Evolutionary conservation across 2,113 vertebrate species (phyloP).

Genomic region (Vimba vimba): DNA sequence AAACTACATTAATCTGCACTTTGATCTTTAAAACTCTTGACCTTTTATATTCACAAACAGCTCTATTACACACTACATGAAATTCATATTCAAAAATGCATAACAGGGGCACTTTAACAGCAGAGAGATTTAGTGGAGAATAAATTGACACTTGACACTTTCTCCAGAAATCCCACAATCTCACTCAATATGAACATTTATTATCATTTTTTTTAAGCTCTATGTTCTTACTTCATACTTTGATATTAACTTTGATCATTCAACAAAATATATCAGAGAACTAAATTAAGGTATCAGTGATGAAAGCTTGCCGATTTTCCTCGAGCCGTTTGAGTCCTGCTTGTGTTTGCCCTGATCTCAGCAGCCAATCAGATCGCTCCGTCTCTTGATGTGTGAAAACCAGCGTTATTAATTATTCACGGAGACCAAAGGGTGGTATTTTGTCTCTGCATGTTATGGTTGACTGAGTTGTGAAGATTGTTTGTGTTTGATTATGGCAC

Average conservation of each 20-base stretch:
- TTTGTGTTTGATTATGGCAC: conserved; percentile 14
- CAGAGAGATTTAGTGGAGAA: not conserved
- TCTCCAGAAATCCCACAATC: too few relatives aligned
- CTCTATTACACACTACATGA: too few relatives aligned
- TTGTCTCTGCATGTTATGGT: not conserved
- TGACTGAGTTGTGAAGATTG: conserved; percentile 26
- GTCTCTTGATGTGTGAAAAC: not conserved
- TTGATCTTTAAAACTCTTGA: too few relatives aligned
- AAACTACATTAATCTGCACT: too few relatives aligned
- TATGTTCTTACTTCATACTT: not conserved
- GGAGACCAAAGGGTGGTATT: conserved; percentile 11
- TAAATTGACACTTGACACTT: too few relatives aligned
- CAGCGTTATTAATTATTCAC: conserved; percentile 27
- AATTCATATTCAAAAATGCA: too few relatives aligned
- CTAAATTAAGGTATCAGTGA: too few relatives aligned
- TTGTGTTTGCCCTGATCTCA: not conserved
- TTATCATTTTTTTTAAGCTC: not conserved
- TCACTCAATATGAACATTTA: not conserved
- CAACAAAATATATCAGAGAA: too few relatives aligned
- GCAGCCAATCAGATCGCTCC: not conserved
- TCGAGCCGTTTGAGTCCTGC: not conserved
- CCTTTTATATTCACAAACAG: too few relatives aligned
- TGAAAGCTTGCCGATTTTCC: not conserved
- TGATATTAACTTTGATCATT: too few relatives aligned
- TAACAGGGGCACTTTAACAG: not conserved